These are phyloP conservation scores for Lepidurus packardi DNA, from an alignment of 1,140 invertebrate species.

Conservation along the genomic window DNA sequence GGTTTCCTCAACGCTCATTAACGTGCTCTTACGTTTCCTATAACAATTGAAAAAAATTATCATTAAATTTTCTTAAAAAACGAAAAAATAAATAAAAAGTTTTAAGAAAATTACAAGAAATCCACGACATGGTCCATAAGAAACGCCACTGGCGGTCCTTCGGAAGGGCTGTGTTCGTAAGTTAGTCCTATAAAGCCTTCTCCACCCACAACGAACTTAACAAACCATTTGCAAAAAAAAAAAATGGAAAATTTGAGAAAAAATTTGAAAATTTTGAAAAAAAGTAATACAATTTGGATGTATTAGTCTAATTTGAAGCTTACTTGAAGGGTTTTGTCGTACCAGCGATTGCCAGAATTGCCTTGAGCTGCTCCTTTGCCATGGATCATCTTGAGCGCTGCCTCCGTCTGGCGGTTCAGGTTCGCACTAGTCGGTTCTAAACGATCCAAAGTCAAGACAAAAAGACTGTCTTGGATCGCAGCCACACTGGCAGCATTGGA, in stretches of 20 bases:
- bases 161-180: slow-evolving; percentile 92
- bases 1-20: slow-evolving; percentile 12
- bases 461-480: slow-evolving; percentile 46
- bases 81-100: slow-evolving; percentile 52
- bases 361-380: slow-evolving; percentile 55
- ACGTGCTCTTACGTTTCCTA: slow-evolving; percentile 14
- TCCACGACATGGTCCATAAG: slow-evolving; percentile 72
- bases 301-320: slow-evolving; percentile 27
- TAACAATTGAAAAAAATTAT: slow-evolving; percentile 59
- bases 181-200: slow-evolving; percentile 78
- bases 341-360: slow-evolving; percentile 79
- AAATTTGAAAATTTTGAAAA: not conserved
- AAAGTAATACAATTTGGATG: not conserved
- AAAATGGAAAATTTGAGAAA: not conserved
- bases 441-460: slow-evolving; percentile 49
- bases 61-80: slow-evolving; percentile 61
- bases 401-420: slow-evolving; percentile 48
- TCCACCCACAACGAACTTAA: slow-evolving; percentile 71
- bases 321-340: slow-evolving; percentile 78
- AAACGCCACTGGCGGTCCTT: slow-evolving; percentile 78
- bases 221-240: slow-evolving; percentile 36
- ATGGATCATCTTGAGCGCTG: slow-evolving; percentile 62
- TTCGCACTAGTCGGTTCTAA: slow-evolving; percentile 44
- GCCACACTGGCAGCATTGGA: slow-evolving; percentile 40
- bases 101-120: slow-evolving; percentile 56